Conservation (phyloP, 2,888 invertebrate species). For the Chrysodeixis includens region DNA sequence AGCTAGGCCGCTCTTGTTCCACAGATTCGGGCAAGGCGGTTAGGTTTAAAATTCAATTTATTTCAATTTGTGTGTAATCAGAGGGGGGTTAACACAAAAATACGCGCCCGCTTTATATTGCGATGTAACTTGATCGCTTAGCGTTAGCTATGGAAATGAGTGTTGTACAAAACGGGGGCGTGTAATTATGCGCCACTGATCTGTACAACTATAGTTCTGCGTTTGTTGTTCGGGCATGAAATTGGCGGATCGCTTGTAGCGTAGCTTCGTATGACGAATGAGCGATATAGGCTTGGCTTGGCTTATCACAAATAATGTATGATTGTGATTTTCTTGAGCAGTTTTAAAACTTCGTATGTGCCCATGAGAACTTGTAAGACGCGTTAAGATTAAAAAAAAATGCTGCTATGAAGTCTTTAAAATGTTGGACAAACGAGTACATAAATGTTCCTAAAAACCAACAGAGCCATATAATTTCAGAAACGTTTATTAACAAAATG, state of each 20-base stretch:
- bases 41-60: slow-evolving; percentile 88
- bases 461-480: too few relatives aligned
- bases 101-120: slow-evolving; percentile 77
- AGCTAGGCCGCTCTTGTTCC: slow-evolving; percentile 69
- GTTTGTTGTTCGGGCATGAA: slow-evolving; percentile 31
- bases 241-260: slow-evolving; percentile 16
- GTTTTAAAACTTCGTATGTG: too few relatives aligned
- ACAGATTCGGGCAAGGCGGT: slow-evolving; percentile 73
- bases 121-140: slow-evolving; percentile 74
- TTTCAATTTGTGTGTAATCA: slow-evolving; percentile 88
- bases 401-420: too few relatives aligned
- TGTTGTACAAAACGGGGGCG: slow-evolving; percentile 28
- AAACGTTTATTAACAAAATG: not conserved
- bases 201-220: slow-evolving; percentile 24
- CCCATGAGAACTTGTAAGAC: too few relatives aligned
- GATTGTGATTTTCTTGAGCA: too few relatives aligned
- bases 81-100: slow-evolving; percentile 83
- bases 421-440: too few relatives aligned
- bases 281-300: too few relatives aligned
- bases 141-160: slow-evolving; percentile 73
- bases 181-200: slow-evolving; percentile 50
- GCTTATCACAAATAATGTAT: too few relatives aligned
- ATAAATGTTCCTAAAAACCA: too few relatives aligned
- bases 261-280: too few relatives aligned
- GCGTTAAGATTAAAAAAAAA: too few relatives aligned